phyloP scores from a whole-genome alignment of 2,888 invertebrate genomes.

The Penaeus monodon region DNA sequence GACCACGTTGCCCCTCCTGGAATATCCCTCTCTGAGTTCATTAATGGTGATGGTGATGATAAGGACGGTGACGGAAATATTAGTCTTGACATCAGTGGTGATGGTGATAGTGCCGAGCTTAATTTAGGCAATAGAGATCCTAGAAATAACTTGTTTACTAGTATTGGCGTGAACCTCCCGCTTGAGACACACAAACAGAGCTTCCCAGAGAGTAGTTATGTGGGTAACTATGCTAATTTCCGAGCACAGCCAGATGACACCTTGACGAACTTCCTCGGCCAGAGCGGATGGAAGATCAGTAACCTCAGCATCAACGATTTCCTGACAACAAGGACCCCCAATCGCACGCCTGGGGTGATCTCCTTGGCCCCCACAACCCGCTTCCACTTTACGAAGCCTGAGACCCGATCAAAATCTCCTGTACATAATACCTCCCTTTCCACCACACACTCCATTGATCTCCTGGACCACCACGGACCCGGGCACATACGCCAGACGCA shows the following conservation, averaged over 20 bases:
- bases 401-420: constrained; percentile 1
- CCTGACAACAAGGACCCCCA: neutral
- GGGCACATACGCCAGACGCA: constrained; percentile 12
- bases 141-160: neutral
- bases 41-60: constrained; percentile 4
- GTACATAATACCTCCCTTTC: neutral
- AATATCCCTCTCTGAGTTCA: neutral
- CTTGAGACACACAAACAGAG: neutral
- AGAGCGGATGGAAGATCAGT: constrained; percentile 7
- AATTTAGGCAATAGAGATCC: constrained; percentile 2
- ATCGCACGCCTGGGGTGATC: constrained; percentile 2
- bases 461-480: constrained; percentile 29
- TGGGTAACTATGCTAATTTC: neutral
- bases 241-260: neutral
- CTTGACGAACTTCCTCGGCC: neutral
- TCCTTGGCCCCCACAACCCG: neutral
- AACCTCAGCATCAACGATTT: neutral
- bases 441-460: neutral
- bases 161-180: neutral
- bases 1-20: constrained; percentile 2
- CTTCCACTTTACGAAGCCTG: constrained; percentile 1
- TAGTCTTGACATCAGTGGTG: neutral
- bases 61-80: neutral
- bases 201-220: neutral
- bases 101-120: constrained; percentile 10